phyloP scores from a whole-genome alignment of 2,888 invertebrate genomes.

The Leptopilina myrica region DNA sequence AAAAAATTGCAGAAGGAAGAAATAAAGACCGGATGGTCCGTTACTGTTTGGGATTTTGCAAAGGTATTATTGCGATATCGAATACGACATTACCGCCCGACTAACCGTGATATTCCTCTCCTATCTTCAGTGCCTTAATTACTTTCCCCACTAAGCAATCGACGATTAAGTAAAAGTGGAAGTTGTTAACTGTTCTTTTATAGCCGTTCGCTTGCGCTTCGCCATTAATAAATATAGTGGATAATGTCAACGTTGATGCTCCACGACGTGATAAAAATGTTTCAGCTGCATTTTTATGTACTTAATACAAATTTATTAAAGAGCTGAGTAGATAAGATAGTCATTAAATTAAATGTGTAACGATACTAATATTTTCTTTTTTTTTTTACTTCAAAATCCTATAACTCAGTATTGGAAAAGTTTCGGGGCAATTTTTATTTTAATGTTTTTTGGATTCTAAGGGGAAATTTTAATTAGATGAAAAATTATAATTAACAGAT shows the following conservation, averaged over 20 bases:
- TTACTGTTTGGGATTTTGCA: slow-evolving; percentile 1
- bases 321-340: slow-evolving; percentile 8
- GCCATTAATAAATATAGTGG: slow-evolving; percentile 16
- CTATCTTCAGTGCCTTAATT: slow-evolving; percentile 30
- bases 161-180: slow-evolving; percentile 38
- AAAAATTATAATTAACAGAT: too few species aligned
- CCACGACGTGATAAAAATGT: slow-evolving; percentile 28
- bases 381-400: neutral
- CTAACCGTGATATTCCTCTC: slow-evolving; percentile 25
- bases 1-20: too few species aligned
- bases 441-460: too few species aligned
- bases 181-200: slow-evolving; percentile 31
- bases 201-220: slow-evolving; percentile 29
- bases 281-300: slow-evolving; percentile 12
- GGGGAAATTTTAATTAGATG: too few species aligned
- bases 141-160: slow-evolving; percentile 28
- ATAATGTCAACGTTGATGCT: slow-evolving; percentile 25
- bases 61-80: slow-evolving; percentile 1
- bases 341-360: slow-evolving; percentile 24
- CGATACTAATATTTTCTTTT: neutral
- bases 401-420: neutral
- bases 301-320: slow-evolving; percentile 34
- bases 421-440: too few species aligned
- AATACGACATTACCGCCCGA: slow-evolving; percentile 10
- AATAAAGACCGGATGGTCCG: slow-evolving; percentile 10